Evolutionary conservation across 1,140 invertebrate species (phyloP).

Genomic region (Holcopasites calliopsidis): DNA sequence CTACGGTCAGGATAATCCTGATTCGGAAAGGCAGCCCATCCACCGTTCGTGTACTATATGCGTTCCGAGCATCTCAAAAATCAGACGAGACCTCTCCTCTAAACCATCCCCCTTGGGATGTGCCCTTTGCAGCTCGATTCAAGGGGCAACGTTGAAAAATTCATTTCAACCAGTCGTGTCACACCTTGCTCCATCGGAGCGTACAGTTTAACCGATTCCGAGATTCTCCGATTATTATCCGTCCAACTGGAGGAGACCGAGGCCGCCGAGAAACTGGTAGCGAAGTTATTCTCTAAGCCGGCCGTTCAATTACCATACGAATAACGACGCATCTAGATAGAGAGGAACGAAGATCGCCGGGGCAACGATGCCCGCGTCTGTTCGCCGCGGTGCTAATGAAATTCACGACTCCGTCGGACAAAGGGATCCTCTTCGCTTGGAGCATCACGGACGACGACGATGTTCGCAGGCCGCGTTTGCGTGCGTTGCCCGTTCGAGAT

Average conservation of each 20-base stretch:
- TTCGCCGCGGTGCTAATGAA: conserved; percentile 46
- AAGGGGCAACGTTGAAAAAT: neutral
- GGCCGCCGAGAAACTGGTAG: neutral
- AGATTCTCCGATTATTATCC: too few relatives aligned
- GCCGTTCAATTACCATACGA: conserved; percentile 1
- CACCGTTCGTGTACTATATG: neutral
- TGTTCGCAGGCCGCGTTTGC: neutral
- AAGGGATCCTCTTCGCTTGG: neutral
- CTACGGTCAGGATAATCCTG: conserved; percentile 59
- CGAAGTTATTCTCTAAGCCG: neutral
- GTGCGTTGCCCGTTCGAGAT: conserved; percentile 12
- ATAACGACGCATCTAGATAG: neutral
- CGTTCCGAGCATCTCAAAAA: neutral
- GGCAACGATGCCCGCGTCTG: neutral
- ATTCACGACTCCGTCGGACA: conserved; percentile 43
- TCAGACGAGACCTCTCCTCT: neutral
- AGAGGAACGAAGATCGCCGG: neutral
- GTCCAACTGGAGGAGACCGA: too few relatives aligned
- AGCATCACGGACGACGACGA: neutral
- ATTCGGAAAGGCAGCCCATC: conserved; percentile 24
- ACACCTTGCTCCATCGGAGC: neutral
- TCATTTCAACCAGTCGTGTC: neutral
- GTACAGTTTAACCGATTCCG: neutral
- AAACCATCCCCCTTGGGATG: too few relatives aligned
- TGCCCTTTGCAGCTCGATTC: neutral